These are phyloP conservation scores for Burhinus bistriatus DNA, from an alignment of 2,113 vertebrate species.

Conservation along the genomic window DNA sequence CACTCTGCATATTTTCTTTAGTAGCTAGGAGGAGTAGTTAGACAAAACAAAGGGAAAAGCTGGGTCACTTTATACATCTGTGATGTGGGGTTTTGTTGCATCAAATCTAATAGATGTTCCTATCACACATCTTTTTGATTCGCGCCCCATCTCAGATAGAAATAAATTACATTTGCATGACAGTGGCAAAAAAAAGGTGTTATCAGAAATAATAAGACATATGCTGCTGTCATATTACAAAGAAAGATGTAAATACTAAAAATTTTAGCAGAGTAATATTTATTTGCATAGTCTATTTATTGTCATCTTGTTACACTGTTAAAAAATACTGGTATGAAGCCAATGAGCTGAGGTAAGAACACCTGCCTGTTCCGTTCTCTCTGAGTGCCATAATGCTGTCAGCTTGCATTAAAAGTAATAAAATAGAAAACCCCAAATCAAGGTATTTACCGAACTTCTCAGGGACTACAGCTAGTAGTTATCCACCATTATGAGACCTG, in stretches of 20 bases:
- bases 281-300: slow-evolving; percentile 81
- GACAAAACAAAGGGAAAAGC: neutral
- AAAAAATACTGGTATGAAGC: slow-evolving; percentile 60
- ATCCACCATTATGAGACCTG: slow-evolving; percentile 64
- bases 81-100: neutral
- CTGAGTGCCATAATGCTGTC: slow-evolving; percentile 44
- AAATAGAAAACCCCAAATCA: slow-evolving; percentile 50
- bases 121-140: slow-evolving; percentile 48
- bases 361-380: slow-evolving; percentile 37
- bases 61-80: neutral
- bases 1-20: neutral
- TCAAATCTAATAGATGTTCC: slow-evolving; percentile 12
- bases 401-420: slow-evolving; percentile 60
- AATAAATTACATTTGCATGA: slow-evolving; percentile 48
- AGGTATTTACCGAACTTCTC: slow-evolving; percentile 77
- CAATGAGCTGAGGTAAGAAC: slow-evolving; percentile 50
- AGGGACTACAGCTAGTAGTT: slow-evolving; percentile 78
- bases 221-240: slow-evolving; percentile 61
- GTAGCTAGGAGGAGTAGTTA: neutral
- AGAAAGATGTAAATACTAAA: slow-evolving; percentile 74
- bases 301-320: slow-evolving; percentile 65
- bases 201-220: slow-evolving; percentile 45
- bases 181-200: slow-evolving; percentile 7
- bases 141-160: slow-evolving; percentile 14
- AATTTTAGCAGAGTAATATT: slow-evolving; percentile 77